These are phyloP conservation scores for Tadarida brasiliensis DNA, from an alignment of 2,797 vertebrate species.

Conservation along the genomic window DNA sequence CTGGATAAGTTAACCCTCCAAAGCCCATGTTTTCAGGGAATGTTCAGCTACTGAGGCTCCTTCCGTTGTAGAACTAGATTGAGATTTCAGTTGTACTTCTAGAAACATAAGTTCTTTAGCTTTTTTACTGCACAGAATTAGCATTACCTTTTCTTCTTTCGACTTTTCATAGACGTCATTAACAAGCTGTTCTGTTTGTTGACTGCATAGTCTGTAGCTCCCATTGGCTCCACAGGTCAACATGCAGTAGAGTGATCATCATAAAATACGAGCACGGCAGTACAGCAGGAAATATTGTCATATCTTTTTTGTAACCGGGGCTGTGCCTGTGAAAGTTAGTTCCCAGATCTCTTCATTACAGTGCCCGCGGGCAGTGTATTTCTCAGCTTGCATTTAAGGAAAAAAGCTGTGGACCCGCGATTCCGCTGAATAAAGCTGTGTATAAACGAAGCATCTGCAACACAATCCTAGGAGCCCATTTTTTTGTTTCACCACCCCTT, in stretches of 20 bases:
- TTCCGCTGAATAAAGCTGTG: constrained; percentile 65
- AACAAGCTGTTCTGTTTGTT: constrained; percentile 65
- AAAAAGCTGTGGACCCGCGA: not conserved
- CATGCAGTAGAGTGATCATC: constrained; percentile 49
- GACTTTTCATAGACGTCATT: constrained; percentile 61
- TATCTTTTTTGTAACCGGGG: constrained; percentile 63
- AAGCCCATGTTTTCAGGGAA: not conserved
- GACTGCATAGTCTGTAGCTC: constrained; percentile 30
- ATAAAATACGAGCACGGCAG: constrained; percentile 62
- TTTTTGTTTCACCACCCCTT: constrained; percentile 68
- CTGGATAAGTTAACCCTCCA: not conserved
- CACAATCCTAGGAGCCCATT: constrained; percentile 69
- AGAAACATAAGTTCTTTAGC: not conserved
- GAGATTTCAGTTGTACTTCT: constrained; percentile 52
- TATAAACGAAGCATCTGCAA: constrained; percentile 59
- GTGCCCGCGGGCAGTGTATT: constrained; percentile 49
- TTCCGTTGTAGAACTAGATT: constrained; percentile 13
- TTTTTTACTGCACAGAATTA: constrained; percentile 26
- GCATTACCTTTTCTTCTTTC: constrained; percentile 44
- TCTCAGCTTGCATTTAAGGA: constrained; percentile 64
- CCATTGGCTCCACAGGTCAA: constrained; percentile 42
- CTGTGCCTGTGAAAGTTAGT: constrained; percentile 67
- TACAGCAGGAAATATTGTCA: constrained; percentile 66
- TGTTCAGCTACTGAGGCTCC: not conserved
- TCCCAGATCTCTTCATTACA: constrained; percentile 64